Evolutionary conservation across 2,888 invertebrate genomes (phyloP).

Genomic region (Drosophila austrosaltans): DNA sequence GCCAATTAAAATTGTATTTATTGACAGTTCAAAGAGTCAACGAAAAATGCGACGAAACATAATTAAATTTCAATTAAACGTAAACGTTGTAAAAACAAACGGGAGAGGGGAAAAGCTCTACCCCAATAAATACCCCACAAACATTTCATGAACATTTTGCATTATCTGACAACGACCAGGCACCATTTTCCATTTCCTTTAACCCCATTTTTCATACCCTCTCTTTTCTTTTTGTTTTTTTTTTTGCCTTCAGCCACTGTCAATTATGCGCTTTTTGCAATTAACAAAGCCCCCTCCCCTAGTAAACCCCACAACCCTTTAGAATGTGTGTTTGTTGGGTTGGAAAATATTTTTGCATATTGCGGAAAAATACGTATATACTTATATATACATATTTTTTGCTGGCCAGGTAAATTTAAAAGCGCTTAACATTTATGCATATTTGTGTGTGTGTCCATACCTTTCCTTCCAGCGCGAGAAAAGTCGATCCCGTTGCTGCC

Average conservation of each 20-base stretch:
- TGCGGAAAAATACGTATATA: slow-evolving; percentile 32
- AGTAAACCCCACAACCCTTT: not conserved
- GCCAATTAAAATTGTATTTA: slow-evolving; percentile 71
- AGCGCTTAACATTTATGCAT: slow-evolving; percentile 42
- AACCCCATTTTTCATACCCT: not conserved
- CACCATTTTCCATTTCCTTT: not conserved
- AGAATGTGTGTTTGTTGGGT: not conserved
- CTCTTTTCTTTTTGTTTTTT: not conserved
- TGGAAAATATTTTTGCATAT: slow-evolving; percentile 50
- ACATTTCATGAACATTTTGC: slow-evolving; percentile 30
- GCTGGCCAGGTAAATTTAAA: slow-evolving; percentile 39
- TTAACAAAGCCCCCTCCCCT: slow-evolving; percentile 51
- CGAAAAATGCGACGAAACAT: slow-evolving; percentile 46
- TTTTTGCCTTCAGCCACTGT: slow-evolving; percentile 46
- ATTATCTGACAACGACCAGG: slow-evolving; percentile 54
- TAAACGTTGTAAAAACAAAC: slow-evolving; percentile 51
- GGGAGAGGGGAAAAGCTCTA: slow-evolving; percentile 26
- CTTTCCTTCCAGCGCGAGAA: slow-evolving; percentile 88
- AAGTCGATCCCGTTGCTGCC: slow-evolving; percentile 87
- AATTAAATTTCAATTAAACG: slow-evolving; percentile 76
- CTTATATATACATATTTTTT: slow-evolving; percentile 1
- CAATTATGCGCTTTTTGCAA: slow-evolving; percentile 74
- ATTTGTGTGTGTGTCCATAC: slow-evolving; percentile 55
- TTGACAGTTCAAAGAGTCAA: slow-evolving; percentile 40
- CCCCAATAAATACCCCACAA: not conserved